These are phyloP conservation scores for Ardeotis arabs DNA, from an alignment of 2,113 vertebrate genomes.

Conservation along the genomic window DNA sequence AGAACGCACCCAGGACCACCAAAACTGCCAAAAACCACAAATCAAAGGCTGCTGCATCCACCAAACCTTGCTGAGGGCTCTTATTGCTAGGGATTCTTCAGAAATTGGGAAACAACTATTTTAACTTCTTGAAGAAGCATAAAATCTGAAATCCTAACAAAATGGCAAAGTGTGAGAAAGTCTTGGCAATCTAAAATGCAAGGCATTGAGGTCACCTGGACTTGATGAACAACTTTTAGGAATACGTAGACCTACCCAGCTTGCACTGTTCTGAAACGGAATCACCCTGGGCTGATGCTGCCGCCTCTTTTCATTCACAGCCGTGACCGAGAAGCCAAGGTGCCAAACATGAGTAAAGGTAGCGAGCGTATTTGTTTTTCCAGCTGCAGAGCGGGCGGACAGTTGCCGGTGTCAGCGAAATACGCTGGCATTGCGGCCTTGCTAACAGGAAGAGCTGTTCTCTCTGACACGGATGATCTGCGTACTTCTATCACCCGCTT, in stretches of 20 bases:
- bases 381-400: not conserved
- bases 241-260: not conserved
- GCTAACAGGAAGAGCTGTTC: conserved; percentile 27
- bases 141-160: not conserved
- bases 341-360: not conserved
- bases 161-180: not conserved
- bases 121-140: not conserved
- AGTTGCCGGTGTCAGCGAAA: conserved; percentile 13
- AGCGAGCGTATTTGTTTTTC: not conserved
- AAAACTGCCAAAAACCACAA: not conserved
- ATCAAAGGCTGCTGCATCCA: not conserved
- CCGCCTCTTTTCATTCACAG: not conserved
- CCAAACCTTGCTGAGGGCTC: not conserved
- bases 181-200: not conserved
- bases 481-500: not conserved
- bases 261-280: too few relatives aligned
- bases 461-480: not conserved
- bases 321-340: not conserved
- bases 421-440: not conserved
- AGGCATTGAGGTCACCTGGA: fast-evolving
- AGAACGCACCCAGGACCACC: not conserved
- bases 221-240: not conserved
- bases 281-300: not conserved
- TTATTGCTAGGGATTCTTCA: not conserved
- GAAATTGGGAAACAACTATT: not conserved